A percentile compares a stretch with the other conserved stretches of the same genome.
phyloP scores from a whole-genome alignment of 2,113 vertebrate species.

The Nibea coibor region DNA sequence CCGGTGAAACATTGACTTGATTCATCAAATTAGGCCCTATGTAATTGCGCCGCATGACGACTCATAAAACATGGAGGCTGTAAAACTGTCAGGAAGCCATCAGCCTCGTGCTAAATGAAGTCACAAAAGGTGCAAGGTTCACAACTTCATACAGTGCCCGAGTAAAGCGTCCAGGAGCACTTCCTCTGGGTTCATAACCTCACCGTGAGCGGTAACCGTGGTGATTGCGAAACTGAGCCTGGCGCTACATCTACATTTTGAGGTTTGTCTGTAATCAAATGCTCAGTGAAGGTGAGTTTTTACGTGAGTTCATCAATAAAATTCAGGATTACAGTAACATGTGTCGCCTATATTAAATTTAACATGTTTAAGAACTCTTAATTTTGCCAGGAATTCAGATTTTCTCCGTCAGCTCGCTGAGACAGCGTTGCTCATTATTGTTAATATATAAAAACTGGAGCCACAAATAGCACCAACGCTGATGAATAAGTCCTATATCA shows the following conservation, averaged over 20 bases:
- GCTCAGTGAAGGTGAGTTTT: neutral
- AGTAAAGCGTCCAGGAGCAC: slow-evolving; percentile 79
- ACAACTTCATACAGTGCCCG: slow-evolving; percentile 86
- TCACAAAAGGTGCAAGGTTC: slow-evolving; percentile 86
- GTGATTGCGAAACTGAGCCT: neutral
- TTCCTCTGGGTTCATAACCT: slow-evolving; percentile 40
- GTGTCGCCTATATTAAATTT: neutral
- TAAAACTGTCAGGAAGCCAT: slow-evolving; percentile 95
- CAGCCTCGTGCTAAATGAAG: slow-evolving; percentile 91
- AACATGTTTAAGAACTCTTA: neutral
- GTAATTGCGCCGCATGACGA: slow-evolving; percentile 92
- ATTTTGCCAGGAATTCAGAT: neutral
- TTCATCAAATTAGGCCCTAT: slow-evolving; percentile 95
- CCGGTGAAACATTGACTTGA: slow-evolving; percentile 91
- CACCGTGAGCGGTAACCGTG: slow-evolving; percentile 35
- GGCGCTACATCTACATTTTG: fast-evolving
- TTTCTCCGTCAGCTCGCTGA: neutral
- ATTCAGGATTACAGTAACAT: neutral
- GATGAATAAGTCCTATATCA: neutral
- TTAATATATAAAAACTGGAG: neutral
- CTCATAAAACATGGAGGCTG: slow-evolving; percentile 88
- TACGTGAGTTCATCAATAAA: neutral
- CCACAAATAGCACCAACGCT: neutral
- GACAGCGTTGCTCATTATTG: neutral
- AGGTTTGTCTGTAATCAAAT: neutral